Base-by-base conservation (phyloP, 2,113 vertebrate species). In the Vicugna pacos region DNA sequence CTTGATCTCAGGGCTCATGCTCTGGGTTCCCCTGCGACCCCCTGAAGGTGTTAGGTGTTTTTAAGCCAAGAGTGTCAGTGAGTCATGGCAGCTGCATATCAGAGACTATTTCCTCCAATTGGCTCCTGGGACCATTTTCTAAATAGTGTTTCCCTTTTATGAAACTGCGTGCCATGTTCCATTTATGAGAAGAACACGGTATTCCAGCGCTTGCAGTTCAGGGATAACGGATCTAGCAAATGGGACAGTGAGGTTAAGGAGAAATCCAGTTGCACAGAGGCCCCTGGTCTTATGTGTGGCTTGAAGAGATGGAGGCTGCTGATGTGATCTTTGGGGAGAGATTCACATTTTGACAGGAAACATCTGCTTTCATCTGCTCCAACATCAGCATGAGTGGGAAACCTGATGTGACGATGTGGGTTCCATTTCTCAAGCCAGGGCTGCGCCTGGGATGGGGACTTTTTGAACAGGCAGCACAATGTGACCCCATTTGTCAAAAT, bases 301-400 rank as follows among this genome's bases (percentile, higher is more conserved):
- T 96, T 94, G 83, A 98, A 95, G 91, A 95, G 89, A 93, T 90
- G 67, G 69, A 97, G 95, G 97, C 86, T 38, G 62, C 81, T 88
- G 52, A 8, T 94, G 35, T 73, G 81, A 93, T 93, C 73, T 97
- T 91, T 82, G 85, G 97, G 77, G 92, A 97, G 84, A 96, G 76
- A 88, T 93, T 97, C 96, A 73, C 48, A 94, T 50, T 90, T 93
- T 95, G 92, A 98, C 98, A 98, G 99, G 98, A 99, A 99, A 98
- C 98, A 99, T 98, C 98, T 99, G 98, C 64, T 98, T 98, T 95
- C 88, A 81, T 97, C 52, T 35, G 87, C 42, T 99, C 98, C 98
- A 98, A 97, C 56, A 96, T 98, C 98, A 98, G 98, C 98, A 99
- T 64, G 86, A 93, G 84, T 28, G 58, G 0, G 46, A 98, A 95